Percentiles rank a stretch among this genome's conserved stretches.
Conservation (phyloP, 2,113 vertebrate species). For the Eleginops maclovinus region DNA sequence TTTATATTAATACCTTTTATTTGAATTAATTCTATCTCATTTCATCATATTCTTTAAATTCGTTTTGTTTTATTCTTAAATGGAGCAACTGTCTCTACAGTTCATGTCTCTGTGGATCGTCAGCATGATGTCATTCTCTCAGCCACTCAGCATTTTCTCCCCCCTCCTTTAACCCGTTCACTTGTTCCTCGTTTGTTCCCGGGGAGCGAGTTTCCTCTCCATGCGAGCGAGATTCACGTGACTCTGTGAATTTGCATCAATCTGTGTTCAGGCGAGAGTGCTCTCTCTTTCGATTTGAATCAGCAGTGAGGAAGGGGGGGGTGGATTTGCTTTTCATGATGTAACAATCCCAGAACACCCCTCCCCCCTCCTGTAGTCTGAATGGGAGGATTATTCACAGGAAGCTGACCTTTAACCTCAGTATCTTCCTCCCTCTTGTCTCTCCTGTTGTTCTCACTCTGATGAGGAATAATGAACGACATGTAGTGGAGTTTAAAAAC, state of each 20-base stretch:
- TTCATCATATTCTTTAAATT: too few relatives aligned
- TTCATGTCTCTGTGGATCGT: conserved; percentile 21
- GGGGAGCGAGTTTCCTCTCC: conserved; percentile 36
- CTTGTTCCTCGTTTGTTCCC: conserved; percentile 21
- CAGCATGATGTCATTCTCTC: conserved; percentile 3
- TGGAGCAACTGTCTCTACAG: not conserved
- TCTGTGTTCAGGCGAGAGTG: conserved; percentile 49
- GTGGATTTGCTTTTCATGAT: conserved; percentile 50
- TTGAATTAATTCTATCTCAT: too few relatives aligned
- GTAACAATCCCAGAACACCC: conserved; percentile 42
- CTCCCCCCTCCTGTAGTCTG: conserved; percentile 24
- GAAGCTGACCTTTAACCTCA: conserved; percentile 59
- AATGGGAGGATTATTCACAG: conserved; percentile 48
- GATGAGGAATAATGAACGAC: conserved; percentile 4
- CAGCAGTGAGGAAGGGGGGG: conserved; percentile 37
- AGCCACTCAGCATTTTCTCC: conserved; percentile 31
- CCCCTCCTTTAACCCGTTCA: conserved; percentile 33
- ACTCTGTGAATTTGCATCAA: conserved; percentile 73
- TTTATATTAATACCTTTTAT: too few relatives aligned
- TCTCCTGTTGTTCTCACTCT: not conserved
- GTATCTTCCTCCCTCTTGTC: conserved; percentile 11
- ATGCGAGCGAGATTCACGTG: conserved; percentile 30
- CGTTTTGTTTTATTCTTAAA: too few relatives aligned
- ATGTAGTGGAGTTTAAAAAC: too few relatives aligned
- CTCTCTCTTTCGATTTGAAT: conserved; percentile 60